phyloP scores from a whole-genome alignment of 1,140 invertebrate species.

The Zaprionus africanus region DNA sequence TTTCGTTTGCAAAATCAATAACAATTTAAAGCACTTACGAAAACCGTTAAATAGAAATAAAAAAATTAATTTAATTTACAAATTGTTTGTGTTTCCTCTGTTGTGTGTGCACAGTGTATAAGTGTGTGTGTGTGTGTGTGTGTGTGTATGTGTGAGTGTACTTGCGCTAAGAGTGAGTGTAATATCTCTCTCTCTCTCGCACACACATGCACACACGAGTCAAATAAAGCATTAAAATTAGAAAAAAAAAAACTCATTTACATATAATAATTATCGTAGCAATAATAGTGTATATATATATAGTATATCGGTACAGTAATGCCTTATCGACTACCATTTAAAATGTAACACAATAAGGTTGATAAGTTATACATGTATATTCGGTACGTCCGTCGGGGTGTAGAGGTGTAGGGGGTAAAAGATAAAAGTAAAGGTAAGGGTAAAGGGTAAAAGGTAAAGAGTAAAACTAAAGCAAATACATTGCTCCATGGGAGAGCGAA shows the following conservation, averaged over 20 bases:
- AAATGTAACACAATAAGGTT: conserved; percentile 55
- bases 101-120: conserved; percentile 14
- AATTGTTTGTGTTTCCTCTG: conserved; percentile 13
- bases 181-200: neutral
- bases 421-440: too few relatives aligned
- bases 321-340: conserved; percentile 48
- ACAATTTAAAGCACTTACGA: conserved; percentile 75
- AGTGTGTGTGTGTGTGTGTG: conserved; percentile 13
- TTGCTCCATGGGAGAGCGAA: conserved; percentile 32
- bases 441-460: neutral
- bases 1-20: conserved; percentile 67
- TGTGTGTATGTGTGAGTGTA: neutral
- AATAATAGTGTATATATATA: conserved; percentile 9
- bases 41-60: conserved; percentile 64
- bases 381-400: conserved; percentile 8
- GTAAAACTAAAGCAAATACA: conserved; percentile 42
- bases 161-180: neutral
- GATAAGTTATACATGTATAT: conserved; percentile 45
- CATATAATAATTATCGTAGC: conserved; percentile 13
- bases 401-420: neutral
- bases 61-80: conserved; percentile 46
- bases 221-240: conserved; percentile 14
- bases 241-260: conserved; percentile 3
- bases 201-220: neutral
- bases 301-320: conserved; percentile 26